These are phyloP conservation scores for Philopedon plagiatum DNA, from an alignment of 2,888 invertebrate genomes.

Conservation along the genomic window DNA sequence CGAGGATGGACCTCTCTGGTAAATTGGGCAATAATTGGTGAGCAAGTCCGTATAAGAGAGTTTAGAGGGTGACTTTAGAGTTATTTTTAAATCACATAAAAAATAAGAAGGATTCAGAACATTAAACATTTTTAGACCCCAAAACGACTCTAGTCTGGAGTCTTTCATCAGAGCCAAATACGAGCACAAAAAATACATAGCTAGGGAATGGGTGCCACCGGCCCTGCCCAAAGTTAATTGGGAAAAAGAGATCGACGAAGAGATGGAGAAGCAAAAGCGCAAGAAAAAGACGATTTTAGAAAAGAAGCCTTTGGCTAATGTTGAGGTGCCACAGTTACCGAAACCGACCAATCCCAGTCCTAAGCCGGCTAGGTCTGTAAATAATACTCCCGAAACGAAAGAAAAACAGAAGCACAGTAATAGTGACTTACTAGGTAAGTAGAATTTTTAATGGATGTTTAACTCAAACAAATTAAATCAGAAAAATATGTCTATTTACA, in stretches of 20 bases:
- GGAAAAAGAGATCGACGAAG: constrained; percentile 86
- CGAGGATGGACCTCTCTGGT: no score
- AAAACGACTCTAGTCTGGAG: constrained; percentile 93
- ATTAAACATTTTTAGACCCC: constrained; percentile 75
- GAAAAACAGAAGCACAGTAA: constrained; percentile 57
- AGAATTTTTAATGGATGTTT: neutral
- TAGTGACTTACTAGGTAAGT: constrained; percentile 59
- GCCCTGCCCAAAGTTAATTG: constrained; percentile 83
- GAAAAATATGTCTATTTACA: no score
- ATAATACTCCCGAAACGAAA: constrained; percentile 52
- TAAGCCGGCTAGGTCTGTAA: constrained; percentile 67
- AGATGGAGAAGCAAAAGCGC: constrained; percentile 85
- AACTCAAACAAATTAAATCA: no score
- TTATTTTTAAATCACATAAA: no score
- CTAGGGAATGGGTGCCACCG: constrained; percentile 96
- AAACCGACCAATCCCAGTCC: constrained; percentile 74
- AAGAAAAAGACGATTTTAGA: constrained; percentile 78
- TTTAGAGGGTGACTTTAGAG: no score
- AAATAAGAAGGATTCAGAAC: no score
- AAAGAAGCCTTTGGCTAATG: constrained; percentile 65
- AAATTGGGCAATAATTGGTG: no score
- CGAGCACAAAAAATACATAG: constrained; percentile 98
- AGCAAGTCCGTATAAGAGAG: no score
- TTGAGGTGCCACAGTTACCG: constrained; percentile 73
- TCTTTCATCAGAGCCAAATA: constrained; percentile 98